phyloP scores from a whole-genome alignment of 2,888 invertebrate species.

The Chrysomela aeneicollis region DNA sequence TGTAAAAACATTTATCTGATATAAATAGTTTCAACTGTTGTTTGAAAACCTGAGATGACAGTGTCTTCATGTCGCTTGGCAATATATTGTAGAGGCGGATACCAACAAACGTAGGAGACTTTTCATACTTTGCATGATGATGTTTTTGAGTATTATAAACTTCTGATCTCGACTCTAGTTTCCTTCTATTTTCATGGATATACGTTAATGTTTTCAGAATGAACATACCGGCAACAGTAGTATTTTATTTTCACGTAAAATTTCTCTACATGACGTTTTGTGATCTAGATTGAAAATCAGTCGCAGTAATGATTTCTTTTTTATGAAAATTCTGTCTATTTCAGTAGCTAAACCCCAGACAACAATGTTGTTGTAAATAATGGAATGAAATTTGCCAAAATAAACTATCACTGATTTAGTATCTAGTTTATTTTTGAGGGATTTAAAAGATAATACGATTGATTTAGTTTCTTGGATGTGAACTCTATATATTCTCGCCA shows the following conservation, averaged over 20 bases:
- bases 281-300: slow-evolving; percentile 4
- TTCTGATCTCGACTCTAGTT: slow-evolving; percentile 6
- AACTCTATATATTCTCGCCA: slow-evolving; percentile 6
- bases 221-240: background rate
- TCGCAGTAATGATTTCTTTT: slow-evolving; percentile 14
- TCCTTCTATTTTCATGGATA: slow-evolving; percentile 8
- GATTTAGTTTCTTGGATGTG: slow-evolving; percentile 13
- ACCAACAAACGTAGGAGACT: background rate
- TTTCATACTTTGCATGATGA: background rate
- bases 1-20: slow-evolving; percentile 3
- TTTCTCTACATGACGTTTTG: slow-evolving; percentile 7
- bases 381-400: slow-evolving; percentile 9
- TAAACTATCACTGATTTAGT: background rate
- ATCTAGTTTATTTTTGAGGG: slow-evolving; percentile 8
- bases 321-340: background rate
- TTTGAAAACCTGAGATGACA: background rate
- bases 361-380: slow-evolving; percentile 11
- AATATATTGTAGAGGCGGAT: background rate
- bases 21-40: background rate
- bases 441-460: slow-evolving; percentile 12
- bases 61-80: background rate
- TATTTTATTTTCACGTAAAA: background rate
- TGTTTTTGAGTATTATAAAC: background rate
- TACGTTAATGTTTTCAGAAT: slow-evolving; percentile 4
- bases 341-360: slow-evolving; percentile 4